phyloP scores from a whole-genome alignment of 2,888 invertebrate species.

The Lithophane socia region DNA sequence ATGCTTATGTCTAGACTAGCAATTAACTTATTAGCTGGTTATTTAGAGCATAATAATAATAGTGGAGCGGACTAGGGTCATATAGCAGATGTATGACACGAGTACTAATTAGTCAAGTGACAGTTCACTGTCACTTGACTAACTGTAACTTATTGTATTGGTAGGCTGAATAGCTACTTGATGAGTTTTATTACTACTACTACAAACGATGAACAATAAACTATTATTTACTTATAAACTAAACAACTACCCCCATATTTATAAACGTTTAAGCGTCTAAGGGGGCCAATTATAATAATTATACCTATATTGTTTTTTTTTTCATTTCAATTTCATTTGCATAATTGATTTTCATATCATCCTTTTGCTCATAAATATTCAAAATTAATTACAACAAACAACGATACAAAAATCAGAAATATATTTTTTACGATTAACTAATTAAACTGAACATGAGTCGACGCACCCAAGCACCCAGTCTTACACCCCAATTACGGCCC shows the following conservation, averaged over 20 bases:
- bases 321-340: background rate
- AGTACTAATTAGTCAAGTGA: conserved; percentile 1
- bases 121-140: background rate
- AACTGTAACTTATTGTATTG: too few species aligned
- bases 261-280: too few species aligned
- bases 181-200: background rate
- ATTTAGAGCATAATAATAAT: conserved; percentile 72
- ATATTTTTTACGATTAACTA: background rate
- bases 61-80: conserved; percentile 58
- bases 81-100: conserved; percentile 30
- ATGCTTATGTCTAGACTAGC: conserved; percentile 59
- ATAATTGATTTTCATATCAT: conserved; percentile 6
- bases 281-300: background rate
- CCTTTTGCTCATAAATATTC: background rate
- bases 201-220: background rate
- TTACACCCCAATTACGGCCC: conserved; percentile 39
- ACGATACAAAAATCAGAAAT: background rate
- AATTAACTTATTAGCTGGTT: conserved; percentile 69
- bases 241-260: too few species aligned
- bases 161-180: background rate
- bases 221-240: background rate
- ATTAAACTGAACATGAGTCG: conserved; percentile 3
- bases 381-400: background rate
- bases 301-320: background rate
- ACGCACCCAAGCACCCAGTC: conserved; percentile 4